Evolutionary conservation across 1,140 invertebrate species (phyloP), one percentile per base, ranked within the genome.

Genomic region (Pentalonia nigronervosa): DNA sequence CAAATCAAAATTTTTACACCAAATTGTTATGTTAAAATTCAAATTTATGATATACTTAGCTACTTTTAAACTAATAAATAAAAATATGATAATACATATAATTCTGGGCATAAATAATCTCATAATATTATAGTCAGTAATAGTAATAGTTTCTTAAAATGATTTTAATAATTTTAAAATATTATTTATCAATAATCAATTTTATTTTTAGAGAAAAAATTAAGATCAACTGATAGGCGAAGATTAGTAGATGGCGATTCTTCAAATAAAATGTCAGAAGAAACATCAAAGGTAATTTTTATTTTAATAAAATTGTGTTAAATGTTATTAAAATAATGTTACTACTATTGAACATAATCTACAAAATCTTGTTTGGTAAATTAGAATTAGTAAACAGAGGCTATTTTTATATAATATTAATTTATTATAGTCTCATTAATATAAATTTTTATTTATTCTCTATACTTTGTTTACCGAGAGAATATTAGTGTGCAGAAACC

Each of bases 201-300:
- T 91, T 67, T 91, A 34, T 91, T 48, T 91, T 83, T 83, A 91
- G 90, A 50, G 17, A 91, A 83, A 81, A 81, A 25, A 30, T 34
- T 6, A 0, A 91, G 50, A 48, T 48, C 47, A 91, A 48, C 7
- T 48, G 45, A 91, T 34, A 21, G 11, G 11, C 41, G n/a, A 48
- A 83, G 21, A 36, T 91, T 48, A 21, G 89, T 67, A 36, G 90
- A 91, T 34, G 20, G 45, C 23, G 45, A 47, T 7, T n/a, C 60
- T 25, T 67, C 67, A 17, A 76, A 76, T 48, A 90, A 90, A 30
- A 34, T n/a, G 14, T 34, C 67, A 25, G 45, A 50, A 36, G 25
- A 50, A 83, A 50, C 14, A 34, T 20, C 67, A 83, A 50, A 83
- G 34, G 90, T 91, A 91, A 83, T 30, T 90, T 53, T 34, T 30